phyloP scores from a whole-genome alignment of 2,797 vertebrate genomes.

The Enteromius unitaeniatus region DNA sequence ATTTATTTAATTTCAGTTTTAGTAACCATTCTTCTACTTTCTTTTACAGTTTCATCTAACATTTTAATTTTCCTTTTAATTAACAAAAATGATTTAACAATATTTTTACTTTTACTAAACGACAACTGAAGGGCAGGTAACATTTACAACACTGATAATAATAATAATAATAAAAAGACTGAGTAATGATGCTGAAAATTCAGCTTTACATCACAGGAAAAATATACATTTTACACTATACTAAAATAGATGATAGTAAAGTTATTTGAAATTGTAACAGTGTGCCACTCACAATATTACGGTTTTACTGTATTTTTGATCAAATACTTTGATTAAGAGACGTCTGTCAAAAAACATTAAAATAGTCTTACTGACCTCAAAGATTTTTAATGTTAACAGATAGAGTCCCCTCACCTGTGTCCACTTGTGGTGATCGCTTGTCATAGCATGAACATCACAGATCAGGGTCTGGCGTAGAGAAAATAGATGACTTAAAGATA shows the following conservation, averaged over 20 bases:
- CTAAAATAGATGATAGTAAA: not conserved
- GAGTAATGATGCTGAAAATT: not conserved
- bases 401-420: slow-evolving; percentile 85
- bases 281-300: not conserved
- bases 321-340: not conserved
- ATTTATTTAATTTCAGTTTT: not conserved
- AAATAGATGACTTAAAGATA: not conserved
- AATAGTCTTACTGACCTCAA: not conserved
- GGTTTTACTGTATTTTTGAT: not conserved
- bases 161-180: not conserved
- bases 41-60: not conserved
- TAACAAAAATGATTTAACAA: not conserved
- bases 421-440: slow-evolving; percentile 99
- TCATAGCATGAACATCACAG: slow-evolving; percentile 98
- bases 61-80: not conserved
- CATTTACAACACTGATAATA: not conserved
- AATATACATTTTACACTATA: not conserved
- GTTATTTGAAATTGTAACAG: not conserved
- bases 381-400: not conserved
- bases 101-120: not conserved
- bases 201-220: not conserved
- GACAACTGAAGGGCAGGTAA: not conserved
- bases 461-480: slow-evolving; percentile 80
- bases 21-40: not conserved
- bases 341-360: not conserved